Conservation (phyloP, 1,140 invertebrate genomes). For the Papilio machaon region DNA sequence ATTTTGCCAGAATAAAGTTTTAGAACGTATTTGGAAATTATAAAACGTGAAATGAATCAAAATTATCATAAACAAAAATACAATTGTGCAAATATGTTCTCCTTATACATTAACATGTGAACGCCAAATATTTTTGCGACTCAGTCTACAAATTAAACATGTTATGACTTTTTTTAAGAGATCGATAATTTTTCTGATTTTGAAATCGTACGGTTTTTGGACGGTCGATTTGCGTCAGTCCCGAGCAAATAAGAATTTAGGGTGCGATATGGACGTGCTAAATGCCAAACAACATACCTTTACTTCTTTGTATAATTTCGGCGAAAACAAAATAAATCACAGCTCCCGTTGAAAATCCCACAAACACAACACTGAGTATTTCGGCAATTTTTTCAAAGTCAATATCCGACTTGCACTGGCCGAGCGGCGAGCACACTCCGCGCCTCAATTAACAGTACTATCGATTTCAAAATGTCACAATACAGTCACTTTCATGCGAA, state of each 20-base stretch:
- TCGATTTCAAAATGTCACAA: slow-evolving; percentile 71
- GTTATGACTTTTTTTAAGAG: neutral
- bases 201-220: neutral
- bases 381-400: slow-evolving; percentile 47
- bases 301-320: slow-evolving; percentile 63
- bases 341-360: slow-evolving; percentile 58
- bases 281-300: slow-evolving; percentile 61
- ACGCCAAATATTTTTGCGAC: neutral
- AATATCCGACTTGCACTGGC: slow-evolving; percentile 49
- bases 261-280: slow-evolving; percentile 12
- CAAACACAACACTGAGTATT: slow-evolving; percentile 68
- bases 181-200: neutral
- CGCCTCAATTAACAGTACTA: slow-evolving; percentile 55
- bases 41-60: neutral
- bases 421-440: slow-evolving; percentile 51
- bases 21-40: neutral
- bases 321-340: slow-evolving; percentile 39
- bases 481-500: slow-evolving; percentile 68
- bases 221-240: slow-evolving; percentile 7
- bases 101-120: neutral
- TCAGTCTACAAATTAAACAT: neutral
- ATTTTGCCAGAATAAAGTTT: neutral
- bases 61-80: neutral
- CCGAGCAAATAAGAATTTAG: slow-evolving; percentile 13
- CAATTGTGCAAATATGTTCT: neutral